Conservation (phyloP, 2,888 invertebrate species). For the Noctua janthina region DNA sequence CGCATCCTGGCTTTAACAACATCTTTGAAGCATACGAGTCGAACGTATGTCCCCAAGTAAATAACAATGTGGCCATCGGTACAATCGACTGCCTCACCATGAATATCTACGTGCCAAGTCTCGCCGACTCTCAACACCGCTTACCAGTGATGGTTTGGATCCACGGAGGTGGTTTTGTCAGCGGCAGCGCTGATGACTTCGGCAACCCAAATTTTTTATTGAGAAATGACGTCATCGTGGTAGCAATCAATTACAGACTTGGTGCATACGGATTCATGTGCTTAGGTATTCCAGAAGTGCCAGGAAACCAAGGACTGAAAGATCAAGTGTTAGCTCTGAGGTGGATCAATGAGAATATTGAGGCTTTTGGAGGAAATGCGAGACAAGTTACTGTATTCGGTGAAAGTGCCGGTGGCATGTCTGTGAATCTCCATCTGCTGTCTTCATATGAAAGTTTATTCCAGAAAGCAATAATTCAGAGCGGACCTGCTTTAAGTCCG, state of each 20-base stretch:
- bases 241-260: slow-evolving; percentile 51
- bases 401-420: slow-evolving; percentile 69
- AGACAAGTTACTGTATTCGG: slow-evolving; percentile 68
- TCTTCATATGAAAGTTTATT: slow-evolving; percentile 46
- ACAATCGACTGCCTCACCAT: slow-evolving; percentile 63
- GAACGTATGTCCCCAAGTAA: slow-evolving; percentile 60
- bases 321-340: slow-evolving; percentile 71
- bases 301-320: slow-evolving; percentile 75
- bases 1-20: slow-evolving; percentile 56
- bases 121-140: slow-evolving; percentile 38
- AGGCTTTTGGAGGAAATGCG: slow-evolving; percentile 69
- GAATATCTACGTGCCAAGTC: slow-evolving; percentile 65
- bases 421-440: slow-evolving; percentile 53
- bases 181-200: slow-evolving; percentile 3
- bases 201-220: slow-evolving; percentile 20
- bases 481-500: slow-evolving; percentile 45
- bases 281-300: slow-evolving; percentile 64
- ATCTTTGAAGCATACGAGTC: slow-evolving; percentile 67
- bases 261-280: slow-evolving; percentile 71
- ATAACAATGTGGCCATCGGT: slow-evolving; percentile 30
- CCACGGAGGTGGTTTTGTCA: slow-evolving; percentile 44
- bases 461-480: slow-evolving; percentile 52
- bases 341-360: slow-evolving; percentile 75
- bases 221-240: slow-evolving; percentile 46
- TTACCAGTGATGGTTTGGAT: slow-evolving; percentile 56